Percentiles rank a stretch among this genome's conserved stretches.
Evolutionary conservation across 2,888 invertebrate species (phyloP).

Genomic region (Nipponacmea schrenckii): DNA sequence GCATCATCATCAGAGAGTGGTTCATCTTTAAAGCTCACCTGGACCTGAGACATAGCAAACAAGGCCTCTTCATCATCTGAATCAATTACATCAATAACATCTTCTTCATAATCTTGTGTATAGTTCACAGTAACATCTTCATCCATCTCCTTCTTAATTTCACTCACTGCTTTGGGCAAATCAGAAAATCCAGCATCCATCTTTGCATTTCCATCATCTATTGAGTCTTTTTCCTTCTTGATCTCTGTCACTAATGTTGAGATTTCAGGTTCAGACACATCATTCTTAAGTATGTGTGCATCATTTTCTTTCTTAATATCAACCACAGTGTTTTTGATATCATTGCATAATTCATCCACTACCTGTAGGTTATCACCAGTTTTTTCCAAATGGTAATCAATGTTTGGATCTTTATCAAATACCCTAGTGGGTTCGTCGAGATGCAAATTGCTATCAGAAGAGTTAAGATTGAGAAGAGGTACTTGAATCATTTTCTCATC

Average conservation of each 20-base stretch:
- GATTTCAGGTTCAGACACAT: background rate
- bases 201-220: background rate
- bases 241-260: background rate
- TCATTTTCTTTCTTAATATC: background rate
- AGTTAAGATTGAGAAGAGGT: background rate
- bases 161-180: background rate
- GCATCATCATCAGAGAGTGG: background rate
- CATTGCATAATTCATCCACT: background rate
- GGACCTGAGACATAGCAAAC: constrained; percentile 13
- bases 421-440: too few species aligned
- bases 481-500: background rate
- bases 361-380: background rate
- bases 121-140: background rate
- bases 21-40: background rate
- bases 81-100: constrained; percentile 15
- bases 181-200: too few species aligned
- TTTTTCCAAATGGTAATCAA: too few species aligned
- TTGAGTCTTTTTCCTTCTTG: background rate
- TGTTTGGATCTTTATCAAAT: too few species aligned
- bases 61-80: constrained; percentile 16
- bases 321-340: too few species aligned
- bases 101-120: constrained; percentile 11
- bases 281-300: background rate
- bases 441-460: too few species aligned
- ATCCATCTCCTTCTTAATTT: background rate